Evolutionary conservation across 1,140 invertebrate species (phyloP), one percentile per base, ranked within the genome.

Genomic region (Melitaea cinxia): DNA sequence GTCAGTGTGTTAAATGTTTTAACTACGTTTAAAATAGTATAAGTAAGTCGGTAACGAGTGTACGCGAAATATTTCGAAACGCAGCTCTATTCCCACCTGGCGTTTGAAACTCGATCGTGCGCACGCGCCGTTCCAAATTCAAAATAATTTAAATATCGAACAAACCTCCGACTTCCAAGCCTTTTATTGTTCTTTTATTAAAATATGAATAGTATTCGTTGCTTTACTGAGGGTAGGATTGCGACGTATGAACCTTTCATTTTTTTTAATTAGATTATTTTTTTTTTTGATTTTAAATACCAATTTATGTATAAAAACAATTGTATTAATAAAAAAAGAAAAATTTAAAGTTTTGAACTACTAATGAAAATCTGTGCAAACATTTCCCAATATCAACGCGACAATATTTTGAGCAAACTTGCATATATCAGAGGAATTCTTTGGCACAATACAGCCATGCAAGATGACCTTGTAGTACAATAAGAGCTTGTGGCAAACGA

Each of bases 121-220:
- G 73, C 73, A 73, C 73, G 68, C 73, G 73, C 66, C 72, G 64
- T 52, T 65, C 65, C 55, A 72, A 70, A 70, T 69, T 65, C 73
- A 66, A 73, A 70, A 67, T 60, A 69, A 69, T 70, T 66, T 65
- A 70, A 73, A 73, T 68, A 70, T 70, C 65, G 61, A 67, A 70
- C 65, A 65, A 72, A 62, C 37, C 17, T 42, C 57, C 42, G 68
- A 62, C 37, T 42, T 42, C 57, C 42, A 6, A 28, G 55, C 62
- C 67, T 64, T 72, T 66, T 45, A 73, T 75, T 75, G 64, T 75
- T 70, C 72, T 72, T 75, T 75, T 74, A 72, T 72, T 69, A 71
- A 75, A 67, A 65, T 67, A 21, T 59, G 39, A 21, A 59, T 59
- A 49, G 23, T 53, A 45, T 53, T 72, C 69, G 59, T 63, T 63